Evolutionary conservation across 2,888 invertebrate genomes (phyloP).

Genomic region (Metopia argyrocephala): DNA sequence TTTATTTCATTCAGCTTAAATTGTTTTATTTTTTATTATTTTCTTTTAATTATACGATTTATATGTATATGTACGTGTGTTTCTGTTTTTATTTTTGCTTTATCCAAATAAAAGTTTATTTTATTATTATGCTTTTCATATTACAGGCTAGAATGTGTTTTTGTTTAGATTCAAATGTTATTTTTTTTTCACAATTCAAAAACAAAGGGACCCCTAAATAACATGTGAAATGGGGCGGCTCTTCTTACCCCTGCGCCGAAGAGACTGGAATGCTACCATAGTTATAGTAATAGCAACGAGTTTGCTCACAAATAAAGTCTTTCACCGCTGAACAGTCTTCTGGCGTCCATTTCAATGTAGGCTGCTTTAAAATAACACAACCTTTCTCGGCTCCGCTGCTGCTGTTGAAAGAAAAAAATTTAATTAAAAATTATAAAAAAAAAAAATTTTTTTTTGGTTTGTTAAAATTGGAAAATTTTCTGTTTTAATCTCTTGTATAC

Average conservation of each 20-base stretch:
- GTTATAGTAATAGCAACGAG: conserved; percentile 93
- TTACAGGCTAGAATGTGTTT: conserved; percentile 63
- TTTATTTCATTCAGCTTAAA: conserved; percentile 59
- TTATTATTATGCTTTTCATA: conserved; percentile 68
- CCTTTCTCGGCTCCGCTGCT: conserved; percentile 84
- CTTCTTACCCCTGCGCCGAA: conserved; percentile 92
- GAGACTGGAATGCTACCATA: conserved; percentile 94
- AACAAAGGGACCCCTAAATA: conserved; percentile 54
- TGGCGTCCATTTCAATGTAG: conserved; percentile 89
- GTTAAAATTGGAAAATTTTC: too few relatives aligned
- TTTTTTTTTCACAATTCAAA: conserved; percentile 66
- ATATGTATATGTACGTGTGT: conserved; percentile 24
- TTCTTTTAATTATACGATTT: conserved; percentile 47
- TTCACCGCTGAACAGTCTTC: conserved; percentile 90
- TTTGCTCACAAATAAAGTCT: conserved; percentile 94
- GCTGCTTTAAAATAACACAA: conserved; percentile 88
- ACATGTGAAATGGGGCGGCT: conserved; percentile 40
- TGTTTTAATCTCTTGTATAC: too few relatives aligned
- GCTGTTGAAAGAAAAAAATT: conserved; percentile 75
- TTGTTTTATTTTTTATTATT: conserved; percentile 45
- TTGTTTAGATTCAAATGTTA: conserved; percentile 60
- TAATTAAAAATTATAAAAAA: neutral
- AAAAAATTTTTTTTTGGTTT: neutral
- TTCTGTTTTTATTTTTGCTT: conserved; percentile 24
- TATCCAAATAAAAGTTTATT: conserved; percentile 59